Evolutionary conservation across 2,113 vertebrate species (phyloP), one percentile per base, ranked within the genome.

Genomic region (Coregonus clupeaformis): DNA sequence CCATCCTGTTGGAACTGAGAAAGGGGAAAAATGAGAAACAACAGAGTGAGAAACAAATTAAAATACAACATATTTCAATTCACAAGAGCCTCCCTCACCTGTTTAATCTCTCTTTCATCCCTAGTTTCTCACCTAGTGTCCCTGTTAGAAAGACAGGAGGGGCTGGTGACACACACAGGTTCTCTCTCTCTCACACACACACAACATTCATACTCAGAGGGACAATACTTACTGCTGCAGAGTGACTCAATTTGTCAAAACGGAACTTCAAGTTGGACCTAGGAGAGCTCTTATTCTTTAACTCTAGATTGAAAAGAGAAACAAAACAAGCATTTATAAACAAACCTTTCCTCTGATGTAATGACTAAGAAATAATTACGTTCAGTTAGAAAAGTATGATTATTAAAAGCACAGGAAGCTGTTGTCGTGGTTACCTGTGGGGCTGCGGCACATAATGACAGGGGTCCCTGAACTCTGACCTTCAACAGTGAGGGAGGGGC

Each of bases 231-330:
- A 98, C 97, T 75, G 87, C 72, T 0, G 94, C 90, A 55, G 95
- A 84, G 0, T 96, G 95, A 85, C 94, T 95, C 89, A 97, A 87
- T 84, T 96, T 97, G 87, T 98, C 97, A 0, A 98, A 98, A 73
- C 96, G 95, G 76, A 98, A 98, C 90, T 96, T 98, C 85, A 98
- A 94, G 89, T 95, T 98, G 68, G 96, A 94, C 89, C 96, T 93
- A 0, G 96, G 96, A 20, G 97, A 98, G 82, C 93, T 96, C 82
- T 93, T 98, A 90, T 91, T 96, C 87, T 93, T 98, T 71, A 90
- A 60, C 82, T 98, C 97, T 98, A 22, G 57, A 9, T 85, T 80
- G 78, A 76, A 45, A 25, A 55, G 55, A 78, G 77, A 77, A 25
- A 72, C 13, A 25, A 63, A 73, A 62, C 14, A 65, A 63, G 18